Evolutionary conservation across 2,888 invertebrate genomes (phyloP).

Genomic region (Clivina fossor): DNA sequence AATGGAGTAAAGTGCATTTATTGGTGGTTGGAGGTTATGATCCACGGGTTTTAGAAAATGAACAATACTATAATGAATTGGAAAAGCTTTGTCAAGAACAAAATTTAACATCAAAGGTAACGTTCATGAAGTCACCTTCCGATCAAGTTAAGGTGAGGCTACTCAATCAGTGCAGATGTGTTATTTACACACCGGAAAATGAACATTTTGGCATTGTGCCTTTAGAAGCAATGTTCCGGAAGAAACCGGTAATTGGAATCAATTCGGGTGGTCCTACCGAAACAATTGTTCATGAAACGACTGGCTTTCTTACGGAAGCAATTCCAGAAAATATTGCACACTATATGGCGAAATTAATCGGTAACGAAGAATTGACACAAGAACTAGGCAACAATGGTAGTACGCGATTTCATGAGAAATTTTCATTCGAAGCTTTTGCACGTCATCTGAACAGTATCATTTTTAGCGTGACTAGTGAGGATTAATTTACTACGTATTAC

Average conservation of each 20-base stretch:
- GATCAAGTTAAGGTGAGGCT: conserved; percentile 83
- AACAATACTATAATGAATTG: conserved; percentile 79
- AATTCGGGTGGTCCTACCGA: conserved; percentile 96
- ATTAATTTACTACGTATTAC: no score
- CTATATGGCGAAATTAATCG: conserved; percentile 71
- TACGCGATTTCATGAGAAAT: conserved; percentile 73
- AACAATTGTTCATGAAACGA: conserved; percentile 77
- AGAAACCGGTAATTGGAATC: conserved; percentile 91
- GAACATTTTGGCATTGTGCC: conserved; percentile 99
- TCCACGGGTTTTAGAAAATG: conserved; percentile 81
- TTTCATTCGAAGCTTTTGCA: conserved; percentile 82
- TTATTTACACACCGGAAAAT: conserved; percentile 93
- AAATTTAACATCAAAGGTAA: conserved; percentile 70
- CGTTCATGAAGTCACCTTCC: conserved; percentile 84
- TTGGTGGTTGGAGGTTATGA: conserved; percentile 98
- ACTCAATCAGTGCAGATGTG: conserved; percentile 66
- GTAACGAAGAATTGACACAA: conserved; percentile 61
- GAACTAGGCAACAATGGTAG: conserved; percentile 76
- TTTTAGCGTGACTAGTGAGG: conserved; percentile 11
- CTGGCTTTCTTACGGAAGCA: conserved; percentile 79
- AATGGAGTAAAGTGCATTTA: conserved; percentile 73
- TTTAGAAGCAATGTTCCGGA: conserved; percentile 94
- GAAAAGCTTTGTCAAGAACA: conserved; percentile 64
- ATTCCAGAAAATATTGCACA: conserved; percentile 71
- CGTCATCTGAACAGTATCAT: conserved; percentile 64